Evolutionary conservation across 2,797 vertebrate species (phyloP).

Genomic region (Phrynocephalus vlangalii): DNA sequence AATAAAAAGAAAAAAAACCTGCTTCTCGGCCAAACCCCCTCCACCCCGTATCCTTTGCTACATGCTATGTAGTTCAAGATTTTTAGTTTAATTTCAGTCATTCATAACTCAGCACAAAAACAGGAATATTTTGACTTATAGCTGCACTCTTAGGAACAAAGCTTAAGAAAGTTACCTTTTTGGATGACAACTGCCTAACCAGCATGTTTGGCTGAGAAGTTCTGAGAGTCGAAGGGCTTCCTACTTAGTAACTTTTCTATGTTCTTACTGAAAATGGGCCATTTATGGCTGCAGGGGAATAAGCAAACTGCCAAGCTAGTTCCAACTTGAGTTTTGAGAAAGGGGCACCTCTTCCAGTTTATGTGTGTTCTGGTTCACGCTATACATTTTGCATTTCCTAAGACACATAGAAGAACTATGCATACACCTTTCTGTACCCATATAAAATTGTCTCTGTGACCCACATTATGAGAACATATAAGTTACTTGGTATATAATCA

Average conservation of each 20-base stretch:
- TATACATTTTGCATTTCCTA: conserved; percentile 1
- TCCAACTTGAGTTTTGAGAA: not conserved
- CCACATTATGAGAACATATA: not conserved
- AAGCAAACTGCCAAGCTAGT: not conserved
- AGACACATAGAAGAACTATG: not conserved
- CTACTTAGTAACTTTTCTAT: not conserved
- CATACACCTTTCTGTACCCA: not conserved
- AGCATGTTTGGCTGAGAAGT: too few relatives aligned
- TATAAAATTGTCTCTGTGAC: not conserved
- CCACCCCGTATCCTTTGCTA: too few relatives aligned
- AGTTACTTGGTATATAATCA: not conserved
- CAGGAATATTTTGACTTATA: too few relatives aligned
- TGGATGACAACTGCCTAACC: too few relatives aligned
- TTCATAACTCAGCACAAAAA: too few relatives aligned
- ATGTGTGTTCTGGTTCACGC: not conserved
- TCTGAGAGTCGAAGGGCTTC: too few relatives aligned
- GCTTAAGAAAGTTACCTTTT: too few relatives aligned
- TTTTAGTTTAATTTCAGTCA: too few relatives aligned
- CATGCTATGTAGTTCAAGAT: too few relatives aligned
- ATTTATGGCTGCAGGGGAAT: not conserved
- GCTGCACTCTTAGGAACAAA: too few relatives aligned
- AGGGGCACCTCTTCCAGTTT: not conserved
- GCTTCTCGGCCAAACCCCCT: too few relatives aligned
- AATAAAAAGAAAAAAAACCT: too few relatives aligned
- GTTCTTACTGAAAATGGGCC: not conserved